A percentile compares a stretch with the other conserved stretches of the same genome.
Conservation (phyloP, 2,888 invertebrate genomes). For the Tipula vernalis region DNA sequence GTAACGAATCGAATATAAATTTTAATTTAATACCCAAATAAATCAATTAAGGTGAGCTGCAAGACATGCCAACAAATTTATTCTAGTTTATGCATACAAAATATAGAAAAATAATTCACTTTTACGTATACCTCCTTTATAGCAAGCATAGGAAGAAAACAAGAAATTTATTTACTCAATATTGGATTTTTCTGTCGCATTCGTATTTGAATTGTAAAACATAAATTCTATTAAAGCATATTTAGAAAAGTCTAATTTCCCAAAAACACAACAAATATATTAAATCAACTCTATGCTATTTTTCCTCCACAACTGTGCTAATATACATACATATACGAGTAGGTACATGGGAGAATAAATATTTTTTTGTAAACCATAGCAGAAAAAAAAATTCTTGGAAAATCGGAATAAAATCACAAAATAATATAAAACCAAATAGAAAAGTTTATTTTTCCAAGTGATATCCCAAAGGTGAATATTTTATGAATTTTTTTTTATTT, state of each 20-base stretch:
- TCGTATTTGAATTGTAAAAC: neutral
- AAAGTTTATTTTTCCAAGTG: neutral
- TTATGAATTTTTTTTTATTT: neutral
- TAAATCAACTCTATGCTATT: neutral
- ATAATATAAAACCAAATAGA: constrained; percentile 4
- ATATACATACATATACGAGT: neutral
- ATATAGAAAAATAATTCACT: neutral
- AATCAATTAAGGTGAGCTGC: neutral
- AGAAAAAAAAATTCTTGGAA: neutral
- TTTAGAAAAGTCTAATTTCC: neutral
- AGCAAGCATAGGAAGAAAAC: too few relatives aligned
- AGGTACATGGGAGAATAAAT: neutral
- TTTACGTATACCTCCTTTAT: neutral
- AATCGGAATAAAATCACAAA: neutral
- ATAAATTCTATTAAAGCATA: neutral
- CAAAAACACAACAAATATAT: neutral
- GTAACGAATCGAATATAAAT: neutral
- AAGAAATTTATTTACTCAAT: neutral
- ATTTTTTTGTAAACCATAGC: neutral
- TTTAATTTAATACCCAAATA: neutral
- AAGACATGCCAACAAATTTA: neutral
- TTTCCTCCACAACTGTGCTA: neutral
- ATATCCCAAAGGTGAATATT: constrained; percentile 4
- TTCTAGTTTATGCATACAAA: neutral
- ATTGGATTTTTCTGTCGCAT: neutral